Evolutionary conservation across 2,113 vertebrate genomes (phyloP), one percentile per base, ranked within the genome.

Genomic region (Vanacampus margaritifer): DNA sequence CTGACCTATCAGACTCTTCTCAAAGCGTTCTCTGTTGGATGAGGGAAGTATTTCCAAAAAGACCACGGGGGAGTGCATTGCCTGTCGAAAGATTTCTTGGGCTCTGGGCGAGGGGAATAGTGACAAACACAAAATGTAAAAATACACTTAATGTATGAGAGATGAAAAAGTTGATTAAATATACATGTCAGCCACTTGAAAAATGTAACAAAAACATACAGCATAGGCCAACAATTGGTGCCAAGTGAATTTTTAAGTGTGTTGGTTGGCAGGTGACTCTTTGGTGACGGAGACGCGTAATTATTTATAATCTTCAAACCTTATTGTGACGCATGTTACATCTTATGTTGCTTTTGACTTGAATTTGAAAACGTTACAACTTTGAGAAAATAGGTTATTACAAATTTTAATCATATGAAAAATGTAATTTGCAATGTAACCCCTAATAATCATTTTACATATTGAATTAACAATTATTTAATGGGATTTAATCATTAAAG

Each of bases 21-120:
- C 97, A 43, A 94, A 99, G 23, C 91, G 90, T 1, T 98, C 95
- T 68, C 93, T 92, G 81, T 91, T 94, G 79, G 85, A 85, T 0
- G 92, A 86, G 72, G 95, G 91, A 77, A 99, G 88, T 6, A 98
- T 92, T 71, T 94, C 93, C 72, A 99, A 84, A 6, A 89, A 60
- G 10, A 98, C 93, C 1, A 72, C 75, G 0, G 87, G 86, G 48
- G 91, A 93, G 57, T 90, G 95, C 96, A 99, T 97, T 2, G 96
- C 95, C 79, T 96, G 93, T 4, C 95, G 95, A 74, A 99, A 99
- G 41, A 95, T 85, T 67, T 98, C 96, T 80, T 98, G 97, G 74
- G 97, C 93, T 86, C 97, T 99, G 81, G 28, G 21, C 57, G 2
- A 64, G 12, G 62, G 10, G 28, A 59, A 72, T 21, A 48, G 41